Percentiles rank a stretch among this genome's conserved stretches.
Evolutionary conservation across 2,113 vertebrate genomes (phyloP).

Genomic region (Solenodon paradoxus): DNA sequence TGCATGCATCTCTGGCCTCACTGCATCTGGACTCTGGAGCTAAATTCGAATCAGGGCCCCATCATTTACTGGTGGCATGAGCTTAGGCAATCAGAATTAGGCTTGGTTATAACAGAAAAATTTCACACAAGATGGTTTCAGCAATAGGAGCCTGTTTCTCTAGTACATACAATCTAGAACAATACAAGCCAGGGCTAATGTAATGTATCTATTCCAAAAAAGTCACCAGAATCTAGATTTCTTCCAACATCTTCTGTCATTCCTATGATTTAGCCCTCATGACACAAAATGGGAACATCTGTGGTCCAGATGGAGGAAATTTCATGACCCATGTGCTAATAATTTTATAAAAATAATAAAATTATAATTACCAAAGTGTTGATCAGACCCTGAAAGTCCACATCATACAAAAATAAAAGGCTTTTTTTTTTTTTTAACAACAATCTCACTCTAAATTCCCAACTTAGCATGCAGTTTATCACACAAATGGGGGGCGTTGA

Average conservation of each 20-base stretch:
- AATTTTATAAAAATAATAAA: neutral
- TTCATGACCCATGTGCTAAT: neutral
- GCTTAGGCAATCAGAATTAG: neutral
- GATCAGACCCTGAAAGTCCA: neutral
- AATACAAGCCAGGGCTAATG: neutral
- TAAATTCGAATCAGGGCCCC: neutral
- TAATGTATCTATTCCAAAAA: neutral
- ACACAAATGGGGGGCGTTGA: neutral
- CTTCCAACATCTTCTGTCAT: neutral
- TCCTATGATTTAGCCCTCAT: neutral
- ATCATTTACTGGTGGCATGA: neutral
- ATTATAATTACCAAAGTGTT: neutral
- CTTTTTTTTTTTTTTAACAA: neutral
- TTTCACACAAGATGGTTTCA: neutral
- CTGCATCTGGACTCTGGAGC: neutral
- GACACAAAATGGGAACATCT: neutral
- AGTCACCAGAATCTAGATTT: neutral
- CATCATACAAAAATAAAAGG: neutral
- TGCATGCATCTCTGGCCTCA: neutral
- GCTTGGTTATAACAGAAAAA: neutral
- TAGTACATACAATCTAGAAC: neutral
- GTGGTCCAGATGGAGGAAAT: neutral
- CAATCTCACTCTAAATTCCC: neutral
- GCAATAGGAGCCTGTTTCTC: neutral
- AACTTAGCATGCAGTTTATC: neutral